Evolutionary conservation across 2,113 vertebrate genomes (phyloP), one percentile per base, ranked within the genome.

Genomic region (Semicossyphus pulcher): DNA sequence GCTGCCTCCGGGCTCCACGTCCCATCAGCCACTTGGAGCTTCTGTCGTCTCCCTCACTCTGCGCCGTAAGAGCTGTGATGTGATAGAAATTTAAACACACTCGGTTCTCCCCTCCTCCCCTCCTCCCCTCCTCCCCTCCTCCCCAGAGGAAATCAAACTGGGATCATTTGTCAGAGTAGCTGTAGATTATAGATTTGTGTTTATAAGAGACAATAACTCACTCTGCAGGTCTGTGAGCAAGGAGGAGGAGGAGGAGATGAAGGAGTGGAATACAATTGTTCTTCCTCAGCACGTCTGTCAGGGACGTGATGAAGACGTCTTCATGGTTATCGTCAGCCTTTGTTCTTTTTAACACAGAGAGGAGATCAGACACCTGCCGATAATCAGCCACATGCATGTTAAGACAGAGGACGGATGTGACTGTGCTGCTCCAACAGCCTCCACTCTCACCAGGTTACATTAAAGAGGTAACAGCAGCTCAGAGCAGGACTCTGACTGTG

Each of bases 181-280:
- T 64, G 68, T 58, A 51, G 82, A 53, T 49, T 77, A 73, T 80
- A 72, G 72, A 84, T 84, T 76, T 77, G 31, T 53, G 62, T 58
- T 69, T 69, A 72, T 64, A 68, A 57, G 3, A 31, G 39, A 39
- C 57, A 9, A 47, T 76, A 76, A 63, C 47, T 80, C 76, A 80
- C 53, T 44, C 62, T 61, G 72, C 57, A 28, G 3, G 59, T 61
- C 16, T 75, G 64, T 28, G 65, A 49, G n/a, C n/a, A n/a, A n/a
- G 39, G 63, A 5, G 39, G 16, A 41, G 41, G 28, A 39, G 25
- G 2, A 25, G 60, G 23, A 18, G 21, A 12, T 11, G 45, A 44
- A 32, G n/a, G 39, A 60, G 52, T 7, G 58, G 7, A 53, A 39
- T 11, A 59, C 18, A 16, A 66, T 72, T 42, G 14, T n/a, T 76